Percentiles rank a stretch among this genome's conserved stretches.
phyloP scores from a whole-genome alignment of 2,113 vertebrate species.

The Datnioides undecimradiatus region DNA sequence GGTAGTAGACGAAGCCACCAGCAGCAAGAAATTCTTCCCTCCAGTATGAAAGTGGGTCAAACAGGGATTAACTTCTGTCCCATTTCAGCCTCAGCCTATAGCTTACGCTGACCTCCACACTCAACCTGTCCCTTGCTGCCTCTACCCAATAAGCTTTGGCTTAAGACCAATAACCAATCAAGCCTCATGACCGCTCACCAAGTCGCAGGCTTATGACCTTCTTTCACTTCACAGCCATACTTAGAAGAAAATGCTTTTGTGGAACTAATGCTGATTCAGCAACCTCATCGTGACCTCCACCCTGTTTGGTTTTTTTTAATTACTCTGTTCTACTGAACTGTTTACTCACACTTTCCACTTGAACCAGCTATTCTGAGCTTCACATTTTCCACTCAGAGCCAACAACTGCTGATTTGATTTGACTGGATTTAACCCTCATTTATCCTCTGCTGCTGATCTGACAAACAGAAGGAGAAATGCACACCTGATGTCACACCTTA shows the following conservation, averaged over 20 bases:
- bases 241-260: slow-evolving; percentile 43
- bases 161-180: slow-evolving; percentile 66
- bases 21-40: slow-evolving; percentile 26
- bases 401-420: background rate
- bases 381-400: slow-evolving; percentile 23
- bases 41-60: slow-evolving; percentile 64
- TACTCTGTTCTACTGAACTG: background rate
- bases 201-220: slow-evolving; percentile 46
- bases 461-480: background rate
- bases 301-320: slow-evolving; percentile 6
- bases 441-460: background rate
- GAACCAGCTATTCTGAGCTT: slow-evolving; percentile 22
- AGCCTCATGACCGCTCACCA: slow-evolving; percentile 36
- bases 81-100: slow-evolving; percentile 52
- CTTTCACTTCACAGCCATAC: slow-evolving; percentile 30
- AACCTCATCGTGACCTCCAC: slow-evolving; percentile 8
- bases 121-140: slow-evolving; percentile 53
- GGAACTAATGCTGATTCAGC: slow-evolving; percentile 50
- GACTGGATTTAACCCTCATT: slow-evolving; percentile 9
- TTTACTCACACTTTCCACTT: slow-evolving; percentile 47
- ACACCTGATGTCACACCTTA: slow-evolving; percentile 8
- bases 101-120: slow-evolving; percentile 58
- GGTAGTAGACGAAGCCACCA: slow-evolving; percentile 7
- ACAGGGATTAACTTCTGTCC: slow-evolving; percentile 65
- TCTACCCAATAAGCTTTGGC: slow-evolving; percentile 63